A percentile compares a stretch with the other conserved stretches of the same genome.
phyloP scores from a whole-genome alignment of 2,888 invertebrate species.

The Macaria notata region DNA sequence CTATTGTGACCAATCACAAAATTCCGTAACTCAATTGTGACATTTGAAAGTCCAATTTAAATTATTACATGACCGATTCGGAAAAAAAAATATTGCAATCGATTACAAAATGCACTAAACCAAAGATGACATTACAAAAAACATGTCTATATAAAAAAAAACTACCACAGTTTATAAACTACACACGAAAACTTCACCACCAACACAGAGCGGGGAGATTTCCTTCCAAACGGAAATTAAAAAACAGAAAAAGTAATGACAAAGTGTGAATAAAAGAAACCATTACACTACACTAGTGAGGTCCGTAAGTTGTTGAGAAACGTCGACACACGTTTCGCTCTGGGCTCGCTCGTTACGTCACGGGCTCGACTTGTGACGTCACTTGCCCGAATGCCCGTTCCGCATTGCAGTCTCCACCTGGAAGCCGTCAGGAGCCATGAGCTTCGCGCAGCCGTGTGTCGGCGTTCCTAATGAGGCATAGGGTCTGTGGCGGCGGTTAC shows the following conservation, averaged over 20 bases:
- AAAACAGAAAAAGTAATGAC: conserved; percentile 4
- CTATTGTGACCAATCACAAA: no score
- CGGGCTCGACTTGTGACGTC: conserved; percentile 50
- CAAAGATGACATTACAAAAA: no score
- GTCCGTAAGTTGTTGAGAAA: conserved; percentile 78
- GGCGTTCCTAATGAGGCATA: conserved; percentile 76
- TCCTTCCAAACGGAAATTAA: conserved; percentile 12
- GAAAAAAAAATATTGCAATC: no score
- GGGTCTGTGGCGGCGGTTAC: conserved; percentile 42
- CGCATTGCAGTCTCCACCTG: conserved; percentile 70
- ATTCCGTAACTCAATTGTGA: no score
- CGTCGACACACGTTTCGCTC: conserved; percentile 77
- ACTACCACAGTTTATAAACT: no score
- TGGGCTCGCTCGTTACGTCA: conserved; percentile 33
- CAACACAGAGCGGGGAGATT: conserved; percentile 13
- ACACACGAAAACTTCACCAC: neutral
- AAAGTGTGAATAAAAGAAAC: conserved; percentile 42
- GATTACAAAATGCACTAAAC: no score
- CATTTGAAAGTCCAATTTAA: no score
- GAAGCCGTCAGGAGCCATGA: conserved; percentile 64
- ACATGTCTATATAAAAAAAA: neutral
- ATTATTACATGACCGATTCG: no score
- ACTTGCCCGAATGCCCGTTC: conserved; percentile 72
- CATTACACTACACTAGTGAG: conserved; percentile 76
- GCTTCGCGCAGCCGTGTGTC: conserved; percentile 75